Conservation (phyloP, 2,113 vertebrate genomes). For the Odontophorus gujanensis region DNA sequence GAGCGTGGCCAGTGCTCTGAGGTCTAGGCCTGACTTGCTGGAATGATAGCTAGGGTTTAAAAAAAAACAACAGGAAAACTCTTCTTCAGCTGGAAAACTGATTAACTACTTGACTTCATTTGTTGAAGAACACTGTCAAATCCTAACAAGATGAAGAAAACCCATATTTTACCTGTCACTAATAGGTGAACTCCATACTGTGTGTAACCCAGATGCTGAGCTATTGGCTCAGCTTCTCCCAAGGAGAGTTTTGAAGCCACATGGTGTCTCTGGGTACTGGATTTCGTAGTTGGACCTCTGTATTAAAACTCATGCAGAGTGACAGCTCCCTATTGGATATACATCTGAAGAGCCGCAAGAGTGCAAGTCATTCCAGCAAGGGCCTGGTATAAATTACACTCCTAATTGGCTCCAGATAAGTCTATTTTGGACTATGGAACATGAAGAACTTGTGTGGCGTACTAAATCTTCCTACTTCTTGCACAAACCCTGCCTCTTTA, state of each 20-base stretch:
- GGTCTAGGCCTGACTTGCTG: neutral
- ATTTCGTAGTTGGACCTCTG: slow-evolving; percentile 37
- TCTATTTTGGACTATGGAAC: slow-evolving; percentile 73
- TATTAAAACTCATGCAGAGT: neutral
- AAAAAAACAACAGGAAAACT: neutral
- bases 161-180: slow-evolving; percentile 30
- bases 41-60: neutral
- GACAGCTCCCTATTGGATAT: slow-evolving; percentile 62
- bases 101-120: slow-evolving; percentile 7
- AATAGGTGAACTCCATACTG: neutral
- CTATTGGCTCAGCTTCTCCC: slow-evolving; percentile 22
- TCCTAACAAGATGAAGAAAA: slow-evolving; percentile 17
- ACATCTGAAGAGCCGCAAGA: slow-evolving; percentile 71
- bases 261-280: slow-evolving; percentile 26
- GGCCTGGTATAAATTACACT: slow-evolving; percentile 72
- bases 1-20: neutral
- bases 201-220: slow-evolving; percentile 37
- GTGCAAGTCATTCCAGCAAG: slow-evolving; percentile 69
- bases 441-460: slow-evolving; percentile 57
- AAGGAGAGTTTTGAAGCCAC: slow-evolving; percentile 31
- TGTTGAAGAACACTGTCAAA: neutral
- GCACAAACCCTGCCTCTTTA: neutral
- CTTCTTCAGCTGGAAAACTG: neutral
- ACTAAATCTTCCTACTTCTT: slow-evolving; percentile 22
- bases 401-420: slow-evolving; percentile 76